Base-by-base conservation (phyloP, 2,888 invertebrate species). In the Eutolmus rufibarbis region DNA sequence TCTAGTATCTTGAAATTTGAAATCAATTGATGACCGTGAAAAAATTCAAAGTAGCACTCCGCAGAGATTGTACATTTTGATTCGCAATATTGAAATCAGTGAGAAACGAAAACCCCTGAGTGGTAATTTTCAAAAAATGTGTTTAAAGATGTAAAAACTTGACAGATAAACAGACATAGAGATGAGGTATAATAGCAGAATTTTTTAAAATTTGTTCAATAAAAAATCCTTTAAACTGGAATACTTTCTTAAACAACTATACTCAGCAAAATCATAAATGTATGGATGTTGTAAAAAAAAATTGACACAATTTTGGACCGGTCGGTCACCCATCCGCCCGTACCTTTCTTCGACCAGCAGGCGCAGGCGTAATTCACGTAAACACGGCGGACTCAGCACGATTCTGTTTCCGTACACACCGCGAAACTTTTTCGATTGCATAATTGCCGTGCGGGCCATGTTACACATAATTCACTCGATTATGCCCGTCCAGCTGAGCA, bases 381-480 rank as follows among this genome's bases (percentile, higher is more conserved):
- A 66, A 66, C 28, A 66, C n/a, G 51, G n/a, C 51, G n/a, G 12
- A 23, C 66, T 66, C 66, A 66, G 66, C 66, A 66, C 66, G 66
- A 66, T 66, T 66, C 76, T 34, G 76, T 76, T 76, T 37, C 76
- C 76, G 76, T 76, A 37, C 76, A 76, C 76, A 76, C 28, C 76
- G 34, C 37, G n/a, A 76, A 76, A 37, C 76, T 76, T 76, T 74
- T 34, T 37, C 76, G 76, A 76, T 76, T 76, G n/a, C 76, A 76
- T 76, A 76, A 76, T 76, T 76, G 37, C 76, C 16, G 37, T 16
- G 31, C 34, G 76, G 76, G 8, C 37, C 37, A 76, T 76, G 76
- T 76, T 76, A 76, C 76, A 76, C 76, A 76, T 76, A 76, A 76
- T 76, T 76, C 76, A 76, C 12, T 34, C 76, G 76, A 76, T 34